Conservation (phyloP, 2,113 vertebrate genomes). For the Caranx melampygus region DNA sequence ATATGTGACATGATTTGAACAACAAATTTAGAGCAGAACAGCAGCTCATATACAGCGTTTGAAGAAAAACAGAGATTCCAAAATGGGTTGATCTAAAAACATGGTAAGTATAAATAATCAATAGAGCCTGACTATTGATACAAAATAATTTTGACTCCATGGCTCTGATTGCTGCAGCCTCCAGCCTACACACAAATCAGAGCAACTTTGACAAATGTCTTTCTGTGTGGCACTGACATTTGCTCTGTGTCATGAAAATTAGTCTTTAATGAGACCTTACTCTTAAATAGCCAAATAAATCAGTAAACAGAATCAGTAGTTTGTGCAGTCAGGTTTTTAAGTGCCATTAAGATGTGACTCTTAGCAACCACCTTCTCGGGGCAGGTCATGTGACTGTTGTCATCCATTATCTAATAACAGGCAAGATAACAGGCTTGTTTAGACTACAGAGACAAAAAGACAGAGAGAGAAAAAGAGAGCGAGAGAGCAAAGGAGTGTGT, state of each 20-base stretch:
- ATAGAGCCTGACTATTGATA: too few species aligned
- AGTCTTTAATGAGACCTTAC: neutral
- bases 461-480: slow-evolving; percentile 38
- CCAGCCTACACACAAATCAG: too few species aligned
- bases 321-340: slow-evolving; percentile 32
- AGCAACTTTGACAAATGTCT: neutral
- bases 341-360: slow-evolving; percentile 42
- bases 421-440: slow-evolving; percentile 88
- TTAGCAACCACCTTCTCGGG: slow-evolving; percentile 41
- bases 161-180: too few species aligned
- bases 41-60: neutral
- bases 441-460: slow-evolving; percentile 83
- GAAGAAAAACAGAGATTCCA: neutral
- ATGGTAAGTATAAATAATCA: neutral
- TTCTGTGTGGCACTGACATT: neutral
- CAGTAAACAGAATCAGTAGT: neutral
- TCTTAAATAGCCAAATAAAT: slow-evolving; percentile 5
- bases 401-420: slow-evolving; percentile 91
- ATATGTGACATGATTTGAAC: neutral
- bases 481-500: slow-evolving; percentile 23
- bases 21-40: neutral
- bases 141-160: too few species aligned
- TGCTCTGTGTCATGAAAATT: neutral
- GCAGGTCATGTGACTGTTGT: slow-evolving; percentile 84
- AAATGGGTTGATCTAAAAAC: too few species aligned